Percentiles rank a stretch among this genome's conserved stretches.
Conservation (phyloP, 2,797 vertebrate genomes). For the Gymnoscopelus microlampas region DNA sequence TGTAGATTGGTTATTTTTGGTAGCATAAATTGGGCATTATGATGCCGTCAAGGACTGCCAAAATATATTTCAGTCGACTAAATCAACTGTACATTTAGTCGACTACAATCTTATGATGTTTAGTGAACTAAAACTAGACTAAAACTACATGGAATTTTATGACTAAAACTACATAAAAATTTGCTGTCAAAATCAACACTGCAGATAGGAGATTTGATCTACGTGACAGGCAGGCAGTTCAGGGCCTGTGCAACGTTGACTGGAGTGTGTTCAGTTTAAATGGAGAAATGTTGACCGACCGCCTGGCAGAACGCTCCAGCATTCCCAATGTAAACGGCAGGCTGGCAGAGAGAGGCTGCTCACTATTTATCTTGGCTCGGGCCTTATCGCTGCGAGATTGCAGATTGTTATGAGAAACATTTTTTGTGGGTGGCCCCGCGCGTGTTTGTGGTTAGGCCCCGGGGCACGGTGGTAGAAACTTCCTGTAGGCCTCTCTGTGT, state of each 20-base stretch:
- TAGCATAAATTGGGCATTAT: no score
- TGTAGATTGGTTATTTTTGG: no score
- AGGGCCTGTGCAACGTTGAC: slow-evolving; percentile 28
- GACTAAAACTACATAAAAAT: no score
- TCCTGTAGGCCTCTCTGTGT: slow-evolving; percentile 30
- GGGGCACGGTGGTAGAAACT: slow-evolving; percentile 40
- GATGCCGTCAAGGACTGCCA: no score
- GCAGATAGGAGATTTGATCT: neutral
- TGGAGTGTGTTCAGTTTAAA: slow-evolving; percentile 54
- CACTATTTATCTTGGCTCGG: slow-evolving; percentile 78
- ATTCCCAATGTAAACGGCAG: slow-evolving; percentile 71
- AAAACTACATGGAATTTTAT: no score
- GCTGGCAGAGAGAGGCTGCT: slow-evolving; percentile 69
- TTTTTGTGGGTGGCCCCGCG: slow-evolving; percentile 75
- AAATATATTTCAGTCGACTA: no score
- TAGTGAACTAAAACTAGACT: no score
- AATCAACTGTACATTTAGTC: no score
- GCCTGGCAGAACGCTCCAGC: slow-evolving; percentile 55
- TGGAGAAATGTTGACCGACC: slow-evolving; percentile 64
- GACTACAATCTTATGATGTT: no score
- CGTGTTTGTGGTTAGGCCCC: slow-evolving; percentile 52
- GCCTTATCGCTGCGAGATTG: slow-evolving; percentile 75
- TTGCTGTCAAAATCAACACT: no score
- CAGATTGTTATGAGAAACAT: slow-evolving; percentile 75
- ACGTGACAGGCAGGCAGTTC: slow-evolving; percentile 20